A percentile compares a stretch with the other conserved stretches of the same genome.
Conservation (phyloP, 2,797 vertebrate species). For the Cebuella pygmaea region DNA sequence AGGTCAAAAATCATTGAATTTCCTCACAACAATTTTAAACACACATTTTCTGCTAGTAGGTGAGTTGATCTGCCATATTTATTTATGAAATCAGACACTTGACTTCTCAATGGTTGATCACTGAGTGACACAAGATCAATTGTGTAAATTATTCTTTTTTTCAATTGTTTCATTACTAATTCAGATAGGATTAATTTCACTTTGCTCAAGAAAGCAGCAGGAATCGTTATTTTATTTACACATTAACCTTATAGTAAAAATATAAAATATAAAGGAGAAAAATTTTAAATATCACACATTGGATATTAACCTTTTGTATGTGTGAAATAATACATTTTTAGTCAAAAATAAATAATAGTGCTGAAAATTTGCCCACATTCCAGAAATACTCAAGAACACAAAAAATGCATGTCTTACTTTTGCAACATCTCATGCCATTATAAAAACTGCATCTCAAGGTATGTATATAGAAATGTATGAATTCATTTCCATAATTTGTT, state of each 20-base stretch:
- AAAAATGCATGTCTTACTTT: background rate
- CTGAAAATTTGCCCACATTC: background rate
- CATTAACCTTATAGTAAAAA: constrained; percentile 17
- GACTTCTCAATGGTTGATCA: background rate
- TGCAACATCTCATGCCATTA: background rate
- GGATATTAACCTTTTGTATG: too few relatives aligned
- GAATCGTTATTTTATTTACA: constrained; percentile 45
- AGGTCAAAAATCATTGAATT: background rate
- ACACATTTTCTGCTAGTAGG: background rate
- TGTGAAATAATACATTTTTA: background rate
- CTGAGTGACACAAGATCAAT: background rate
- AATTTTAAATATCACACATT: background rate
- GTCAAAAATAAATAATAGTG: background rate
- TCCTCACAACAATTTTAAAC: background rate
- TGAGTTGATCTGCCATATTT: background rate
- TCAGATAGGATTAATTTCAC: constrained; percentile 14
- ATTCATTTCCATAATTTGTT: background rate
- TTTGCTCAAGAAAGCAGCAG: constrained; percentile 18
- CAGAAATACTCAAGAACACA: background rate
- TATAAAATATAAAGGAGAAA: background rate
- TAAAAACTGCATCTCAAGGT: background rate
- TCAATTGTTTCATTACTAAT: constrained; percentile 38
- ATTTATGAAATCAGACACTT: background rate
- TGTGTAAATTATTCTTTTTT: constrained; percentile 25
- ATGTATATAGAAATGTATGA: background rate